A percentile compares a stretch with the other conserved stretches of the same genome.
Evolutionary conservation across 2,888 invertebrate species (phyloP).

Genomic region (Limnephilus rhombicus): DNA sequence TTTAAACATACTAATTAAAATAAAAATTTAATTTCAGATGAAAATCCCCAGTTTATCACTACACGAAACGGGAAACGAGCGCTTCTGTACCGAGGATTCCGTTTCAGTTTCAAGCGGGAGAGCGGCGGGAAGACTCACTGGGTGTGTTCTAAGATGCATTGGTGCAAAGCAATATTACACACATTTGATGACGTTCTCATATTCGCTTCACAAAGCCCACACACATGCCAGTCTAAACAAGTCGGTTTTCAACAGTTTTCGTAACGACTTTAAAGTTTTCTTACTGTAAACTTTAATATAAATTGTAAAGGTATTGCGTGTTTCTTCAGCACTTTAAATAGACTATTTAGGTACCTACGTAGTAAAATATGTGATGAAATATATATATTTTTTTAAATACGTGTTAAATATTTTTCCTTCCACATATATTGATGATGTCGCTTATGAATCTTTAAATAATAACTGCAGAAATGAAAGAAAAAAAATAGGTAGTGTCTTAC

Average conservation of each 20-base stretch:
- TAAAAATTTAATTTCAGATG: not conserved
- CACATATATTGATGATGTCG: too few species aligned
- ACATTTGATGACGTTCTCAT: not conserved
- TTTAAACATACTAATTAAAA: not conserved
- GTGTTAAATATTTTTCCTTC: too few species aligned
- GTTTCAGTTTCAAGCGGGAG: not conserved
- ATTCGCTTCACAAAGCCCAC: not conserved
- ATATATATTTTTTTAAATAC: too few species aligned
- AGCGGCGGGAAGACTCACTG: not conserved
- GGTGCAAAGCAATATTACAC: not conserved
- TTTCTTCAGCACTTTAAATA: too few species aligned
- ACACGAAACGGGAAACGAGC: not conserved
- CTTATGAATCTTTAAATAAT: too few species aligned
- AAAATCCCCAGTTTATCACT: not conserved
- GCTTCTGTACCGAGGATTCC: not conserved
- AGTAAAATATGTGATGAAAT: too few species aligned
- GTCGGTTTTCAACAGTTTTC: not conserved
- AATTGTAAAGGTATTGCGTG: too few species aligned
- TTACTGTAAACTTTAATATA: too few species aligned
- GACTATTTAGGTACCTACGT: too few species aligned
- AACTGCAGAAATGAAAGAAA: too few species aligned
- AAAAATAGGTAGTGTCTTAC: too few species aligned
- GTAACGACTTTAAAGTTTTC: not conserved
- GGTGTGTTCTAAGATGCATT: not conserved
- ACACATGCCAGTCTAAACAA: not conserved